Evolutionary conservation across 1,140 invertebrate species (phyloP).

Genomic region (Drosophila azteca): DNA sequence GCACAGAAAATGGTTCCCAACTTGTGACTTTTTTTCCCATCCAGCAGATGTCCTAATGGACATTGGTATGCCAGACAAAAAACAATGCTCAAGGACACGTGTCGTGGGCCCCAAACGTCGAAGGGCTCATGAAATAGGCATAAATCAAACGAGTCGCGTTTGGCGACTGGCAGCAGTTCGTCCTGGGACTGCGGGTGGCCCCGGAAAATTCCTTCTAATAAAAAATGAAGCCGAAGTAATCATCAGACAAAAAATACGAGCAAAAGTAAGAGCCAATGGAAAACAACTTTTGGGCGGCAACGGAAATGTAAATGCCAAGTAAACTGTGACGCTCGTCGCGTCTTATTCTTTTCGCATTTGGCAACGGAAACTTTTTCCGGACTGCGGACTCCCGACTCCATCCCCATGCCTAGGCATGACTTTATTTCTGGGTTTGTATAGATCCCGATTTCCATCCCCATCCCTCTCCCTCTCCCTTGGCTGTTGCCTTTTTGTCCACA

Average conservation of each 20-base stretch:
- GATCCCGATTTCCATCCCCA: too few relatives aligned
- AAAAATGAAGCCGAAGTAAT: constrained; percentile 76
- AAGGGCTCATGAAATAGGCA: constrained; percentile 65
- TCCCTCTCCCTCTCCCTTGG: neutral
- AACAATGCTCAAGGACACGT: constrained; percentile 58
- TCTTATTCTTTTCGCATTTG: constrained; percentile 75
- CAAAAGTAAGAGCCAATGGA: constrained; percentile 19
- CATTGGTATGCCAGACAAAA: constrained; percentile 31
- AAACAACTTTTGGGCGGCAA: constrained; percentile 42
- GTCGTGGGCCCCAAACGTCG: constrained; percentile 19
- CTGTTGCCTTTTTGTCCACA: constrained; percentile 60
- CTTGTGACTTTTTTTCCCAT: too few relatives aligned
- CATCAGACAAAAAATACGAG: constrained; percentile 52
- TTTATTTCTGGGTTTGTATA: constrained; percentile 5
- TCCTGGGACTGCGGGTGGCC: constrained; percentile 19
- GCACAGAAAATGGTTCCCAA: constrained; percentile 14
- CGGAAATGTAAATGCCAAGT: constrained; percentile 70
- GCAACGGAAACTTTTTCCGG: constrained; percentile 60
- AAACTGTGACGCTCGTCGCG: constrained; percentile 62
- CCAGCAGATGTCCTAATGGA: constrained; percentile 20
- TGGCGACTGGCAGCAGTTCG: constrained; percentile 12
- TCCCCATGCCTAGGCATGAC: constrained; percentile 12
- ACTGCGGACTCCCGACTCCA: constrained; percentile 2
- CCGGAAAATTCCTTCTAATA: constrained; percentile 54
- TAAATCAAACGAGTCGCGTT: constrained; percentile 57